These are phyloP conservation scores for Drosophila takahashii DNA, from an alignment of 1,140 invertebrate species.

Conservation along the genomic window DNA sequence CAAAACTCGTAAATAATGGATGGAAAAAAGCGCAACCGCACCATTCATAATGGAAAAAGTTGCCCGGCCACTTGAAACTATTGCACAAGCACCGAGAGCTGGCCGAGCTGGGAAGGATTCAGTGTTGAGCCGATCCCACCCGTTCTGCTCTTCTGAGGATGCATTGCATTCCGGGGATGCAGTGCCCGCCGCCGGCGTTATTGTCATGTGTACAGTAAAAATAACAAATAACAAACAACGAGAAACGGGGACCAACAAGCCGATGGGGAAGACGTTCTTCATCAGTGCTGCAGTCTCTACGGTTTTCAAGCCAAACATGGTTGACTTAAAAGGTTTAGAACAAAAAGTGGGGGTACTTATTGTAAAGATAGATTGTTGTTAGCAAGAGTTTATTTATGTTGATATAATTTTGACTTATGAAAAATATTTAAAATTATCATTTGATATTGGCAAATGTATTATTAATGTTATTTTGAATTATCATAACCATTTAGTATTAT, in stretches of 20 bases:
- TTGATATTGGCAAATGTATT: too few relatives aligned
- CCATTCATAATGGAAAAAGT: slow-evolving; percentile 84
- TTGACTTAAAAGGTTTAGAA: background rate
- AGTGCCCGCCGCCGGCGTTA: slow-evolving; percentile 62
- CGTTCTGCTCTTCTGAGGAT: slow-evolving; percentile 8
- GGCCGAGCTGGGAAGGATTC: slow-evolving; percentile 30
- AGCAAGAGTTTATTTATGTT: too few relatives aligned
- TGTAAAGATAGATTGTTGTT: background rate
- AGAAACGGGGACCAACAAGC: slow-evolving; percentile 41
- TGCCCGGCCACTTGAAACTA: slow-evolving; percentile 75
- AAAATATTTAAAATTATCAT: too few relatives aligned
- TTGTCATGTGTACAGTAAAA: slow-evolving; percentile 83
- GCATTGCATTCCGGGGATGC: slow-evolving; percentile 25
- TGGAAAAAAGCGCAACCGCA: slow-evolving; percentile 80
- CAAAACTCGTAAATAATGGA: slow-evolving; percentile 83
- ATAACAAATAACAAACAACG: slow-evolving; percentile 76
- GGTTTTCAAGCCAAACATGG: background rate
- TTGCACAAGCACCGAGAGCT: slow-evolving; percentile 64
- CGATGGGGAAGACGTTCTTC: slow-evolving; percentile 23
- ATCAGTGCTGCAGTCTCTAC: slow-evolving; percentile 12
- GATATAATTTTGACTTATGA: too few relatives aligned
- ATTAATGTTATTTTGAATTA: too few relatives aligned
- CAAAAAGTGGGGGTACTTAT: background rate
- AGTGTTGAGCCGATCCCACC: background rate
- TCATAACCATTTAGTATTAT: too few relatives aligned